Evolutionary conservation across 2,888 invertebrate genomes (phyloP).

Genomic region (Erpobdella octoculata): DNA sequence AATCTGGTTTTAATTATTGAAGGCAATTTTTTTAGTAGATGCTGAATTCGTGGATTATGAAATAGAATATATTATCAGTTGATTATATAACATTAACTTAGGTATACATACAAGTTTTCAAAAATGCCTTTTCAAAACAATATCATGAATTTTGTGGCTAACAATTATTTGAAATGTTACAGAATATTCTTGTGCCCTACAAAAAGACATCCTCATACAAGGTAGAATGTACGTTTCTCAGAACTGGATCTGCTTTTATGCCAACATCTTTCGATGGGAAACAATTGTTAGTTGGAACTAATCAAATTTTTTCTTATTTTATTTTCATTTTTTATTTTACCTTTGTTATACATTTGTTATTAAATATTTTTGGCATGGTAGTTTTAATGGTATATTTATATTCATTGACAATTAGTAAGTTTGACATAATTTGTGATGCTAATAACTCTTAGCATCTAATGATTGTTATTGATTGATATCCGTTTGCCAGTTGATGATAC

Average conservation of each 20-base stretch:
- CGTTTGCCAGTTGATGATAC: slow-evolving; percentile 61
- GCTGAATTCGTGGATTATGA: too few species aligned
- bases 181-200: slow-evolving; percentile 96
- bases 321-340: not conserved
- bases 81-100: too few species aligned
- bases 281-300: slow-evolving; percentile 58
- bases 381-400: not conserved
- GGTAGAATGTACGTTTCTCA: slow-evolving; percentile 90
- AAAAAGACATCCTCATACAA: slow-evolving; percentile 88
- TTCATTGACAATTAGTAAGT: not conserved
- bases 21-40: too few species aligned
- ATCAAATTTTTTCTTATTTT: not conserved
- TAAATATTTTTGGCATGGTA: not conserved
- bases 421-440: too few species aligned
- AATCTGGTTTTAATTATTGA: too few species aligned
- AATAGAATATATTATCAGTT: too few species aligned
- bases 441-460: not conserved
- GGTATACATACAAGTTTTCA: too few species aligned
- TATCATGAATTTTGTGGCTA: too few species aligned
- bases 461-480: not conserved
- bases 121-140: too few species aligned
- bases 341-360: not conserved
- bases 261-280: slow-evolving; percentile 95
- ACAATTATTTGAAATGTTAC: slow-evolving; percentile 43
- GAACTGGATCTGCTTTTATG: slow-evolving; percentile 90